Evolutionary conservation across 2,797 vertebrate genomes (phyloP), one percentile per base, ranked within the genome.

Genomic region (Neosilurus mollespiculum): DNA sequence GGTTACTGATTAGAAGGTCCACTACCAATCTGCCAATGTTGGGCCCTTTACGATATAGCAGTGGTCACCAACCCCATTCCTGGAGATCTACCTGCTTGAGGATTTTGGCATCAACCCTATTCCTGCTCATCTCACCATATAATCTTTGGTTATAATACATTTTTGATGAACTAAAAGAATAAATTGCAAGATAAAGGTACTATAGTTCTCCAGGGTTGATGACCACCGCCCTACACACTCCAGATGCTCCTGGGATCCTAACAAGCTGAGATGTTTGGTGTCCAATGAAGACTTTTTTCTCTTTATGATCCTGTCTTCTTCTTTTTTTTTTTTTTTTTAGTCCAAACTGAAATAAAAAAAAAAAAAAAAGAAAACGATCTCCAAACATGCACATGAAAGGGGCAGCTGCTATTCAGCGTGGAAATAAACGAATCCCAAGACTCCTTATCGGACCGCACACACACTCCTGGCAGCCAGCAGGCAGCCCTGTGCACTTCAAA

Each of bases 361-460:
- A 43, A 43, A 43, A 43, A 6, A 43, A 78, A 20, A 78, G 65
- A 66, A 58, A 65, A 56, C n/a, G 53, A 72, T 80, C 78, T 30
- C 14, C 30, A 43, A 75, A 59, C n/a, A 67, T 6, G 37, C 18
- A 75, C 56, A 84, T 81, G 64, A 81, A 81, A 81, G 79, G 24
- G 72, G 34, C 56, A 77, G 64, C 24, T 51, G 58, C 53, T 34
- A 24, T 80, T 59, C 43, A 64, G 30, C 64, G 82, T 58, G 65
- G 72, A 81, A 81, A 67, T 70, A 70, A 67, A 64, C 59, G 22
- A 34, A 14, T n/a, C 54, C 67, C 64, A 65, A 43, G 79, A 43
- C 72, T 69, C 59, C 82, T 86, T 88, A 88, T 88, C 85, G 53
- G 75, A 49, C 77, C 81, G n/a, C 65, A 75, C 85, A 84, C 85